These are phyloP conservation scores for Alces alces DNA, from an alignment of 2,113 vertebrate species.

Conservation along the genomic window DNA sequence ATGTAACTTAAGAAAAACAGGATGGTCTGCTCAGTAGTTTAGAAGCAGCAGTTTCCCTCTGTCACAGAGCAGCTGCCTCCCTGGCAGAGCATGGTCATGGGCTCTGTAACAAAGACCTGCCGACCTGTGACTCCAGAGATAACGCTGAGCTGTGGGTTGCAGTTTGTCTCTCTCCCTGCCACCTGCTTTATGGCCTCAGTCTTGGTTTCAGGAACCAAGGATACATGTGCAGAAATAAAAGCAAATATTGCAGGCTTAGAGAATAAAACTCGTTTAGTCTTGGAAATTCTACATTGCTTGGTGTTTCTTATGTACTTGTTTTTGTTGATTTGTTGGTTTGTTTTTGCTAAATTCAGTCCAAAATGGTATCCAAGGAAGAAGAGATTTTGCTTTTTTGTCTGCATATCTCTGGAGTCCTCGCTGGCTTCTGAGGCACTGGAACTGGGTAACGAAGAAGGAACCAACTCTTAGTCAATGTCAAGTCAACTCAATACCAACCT, in stretches of 20 bases:
- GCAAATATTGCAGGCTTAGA: not conserved
- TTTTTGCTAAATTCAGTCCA: not conserved
- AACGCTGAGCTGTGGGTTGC: not conserved
- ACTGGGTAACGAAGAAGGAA: not conserved
- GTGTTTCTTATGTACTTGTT: not conserved
- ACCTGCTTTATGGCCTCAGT: not conserved
- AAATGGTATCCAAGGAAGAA: not conserved
- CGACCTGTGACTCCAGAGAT: not conserved
- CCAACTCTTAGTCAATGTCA: not conserved
- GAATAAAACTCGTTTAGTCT: not conserved
- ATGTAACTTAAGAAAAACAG: not conserved
- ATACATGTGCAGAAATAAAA: not conserved
- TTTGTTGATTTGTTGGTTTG: not conserved
- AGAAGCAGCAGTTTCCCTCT: not conserved
- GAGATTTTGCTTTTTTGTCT: not conserved
- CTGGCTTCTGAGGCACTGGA: not conserved
- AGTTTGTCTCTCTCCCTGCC: not conserved
- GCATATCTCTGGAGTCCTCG: not conserved
- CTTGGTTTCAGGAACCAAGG: not conserved
- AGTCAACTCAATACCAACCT: not conserved
- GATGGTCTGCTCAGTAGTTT: not conserved
- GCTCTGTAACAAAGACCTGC: not conserved
- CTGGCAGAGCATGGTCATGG: rapidly evolving
- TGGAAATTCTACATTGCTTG: not conserved
- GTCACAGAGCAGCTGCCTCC: not conserved